phyloP scores from a whole-genome alignment of 2,888 invertebrate genomes.

The Scaptomyza polygonia region DNA sequence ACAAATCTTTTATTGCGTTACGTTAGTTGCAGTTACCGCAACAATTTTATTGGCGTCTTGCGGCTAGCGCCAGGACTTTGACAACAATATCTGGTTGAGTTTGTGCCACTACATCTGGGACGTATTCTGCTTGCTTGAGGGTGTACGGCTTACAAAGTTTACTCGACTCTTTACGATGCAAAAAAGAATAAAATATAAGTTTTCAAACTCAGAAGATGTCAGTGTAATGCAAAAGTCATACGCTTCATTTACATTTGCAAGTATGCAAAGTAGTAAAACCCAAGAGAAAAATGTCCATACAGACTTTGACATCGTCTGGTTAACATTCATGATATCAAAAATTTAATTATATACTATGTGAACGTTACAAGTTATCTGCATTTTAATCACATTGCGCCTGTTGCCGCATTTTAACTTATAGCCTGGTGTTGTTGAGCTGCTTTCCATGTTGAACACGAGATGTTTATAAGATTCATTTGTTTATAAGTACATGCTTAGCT shows the following conservation, averaged over 20 bases:
- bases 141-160: slow-evolving; percentile 22
- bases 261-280: slow-evolving; percentile 3
- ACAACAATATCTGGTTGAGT: slow-evolving; percentile 5
- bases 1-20: slow-evolving; percentile 56
- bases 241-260: slow-evolving; percentile 24
- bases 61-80: background rate
- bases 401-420: background rate
- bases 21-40: slow-evolving; percentile 39
- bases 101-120: background rate
- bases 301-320: background rate
- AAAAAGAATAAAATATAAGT: slow-evolving; percentile 8
- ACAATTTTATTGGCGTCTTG: background rate
- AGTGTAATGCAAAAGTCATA: background rate
- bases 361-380: background rate
- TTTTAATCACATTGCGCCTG: background rate
- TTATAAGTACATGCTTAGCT: background rate
- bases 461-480: background rate
- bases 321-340: background rate
- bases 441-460: slow-evolving; percentile 1
- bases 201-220: slow-evolving; percentile 10
- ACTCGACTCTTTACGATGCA: background rate
- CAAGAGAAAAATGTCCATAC: background rate
- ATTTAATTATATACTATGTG: background rate
- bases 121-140: background rate
- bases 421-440: background rate